A percentile compares a stretch with the other conserved stretches of the same genome.
Evolutionary conservation across 2,113 vertebrate genomes (phyloP).

Genomic region (Prunella fulvescens): DNA sequence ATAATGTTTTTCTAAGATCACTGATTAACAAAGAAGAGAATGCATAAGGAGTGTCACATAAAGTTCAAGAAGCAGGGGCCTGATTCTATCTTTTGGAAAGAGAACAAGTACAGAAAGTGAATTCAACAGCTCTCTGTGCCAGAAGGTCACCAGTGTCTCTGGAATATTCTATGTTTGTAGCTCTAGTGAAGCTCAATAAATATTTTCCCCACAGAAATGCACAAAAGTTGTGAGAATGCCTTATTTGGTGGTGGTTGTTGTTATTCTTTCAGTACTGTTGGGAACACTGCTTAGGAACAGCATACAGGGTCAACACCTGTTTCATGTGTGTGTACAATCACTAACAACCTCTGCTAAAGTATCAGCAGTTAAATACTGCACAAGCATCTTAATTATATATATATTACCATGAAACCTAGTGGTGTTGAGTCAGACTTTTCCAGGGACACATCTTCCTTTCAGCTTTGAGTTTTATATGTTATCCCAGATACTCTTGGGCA

Average conservation of each 20-base stretch:
- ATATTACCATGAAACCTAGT: background rate
- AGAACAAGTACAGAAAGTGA: background rate
- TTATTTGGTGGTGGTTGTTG: background rate
- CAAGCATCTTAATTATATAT: background rate
- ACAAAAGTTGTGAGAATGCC: background rate
- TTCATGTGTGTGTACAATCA: background rate
- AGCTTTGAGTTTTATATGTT: background rate
- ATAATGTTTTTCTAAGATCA: background rate
- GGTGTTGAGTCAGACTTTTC: background rate
- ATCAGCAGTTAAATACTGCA: background rate
- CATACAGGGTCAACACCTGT: background rate
- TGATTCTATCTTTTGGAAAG: background rate
- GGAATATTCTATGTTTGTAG: background rate
- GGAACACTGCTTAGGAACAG: background rate
- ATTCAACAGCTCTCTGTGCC: background rate
- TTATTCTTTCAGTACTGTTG: background rate
- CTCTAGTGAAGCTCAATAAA: background rate
- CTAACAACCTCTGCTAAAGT: background rate
- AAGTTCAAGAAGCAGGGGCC: background rate
- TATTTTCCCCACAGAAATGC: background rate
- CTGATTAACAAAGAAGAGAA: background rate
- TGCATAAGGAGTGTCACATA: background rate
- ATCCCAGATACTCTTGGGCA: background rate
- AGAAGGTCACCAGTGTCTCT: background rate
- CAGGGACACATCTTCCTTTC: background rate